A percentile compares a stretch with the other conserved stretches of the same genome.
Conservation (phyloP, 2,888 invertebrate genomes). For the Drosophila falleni region DNA sequence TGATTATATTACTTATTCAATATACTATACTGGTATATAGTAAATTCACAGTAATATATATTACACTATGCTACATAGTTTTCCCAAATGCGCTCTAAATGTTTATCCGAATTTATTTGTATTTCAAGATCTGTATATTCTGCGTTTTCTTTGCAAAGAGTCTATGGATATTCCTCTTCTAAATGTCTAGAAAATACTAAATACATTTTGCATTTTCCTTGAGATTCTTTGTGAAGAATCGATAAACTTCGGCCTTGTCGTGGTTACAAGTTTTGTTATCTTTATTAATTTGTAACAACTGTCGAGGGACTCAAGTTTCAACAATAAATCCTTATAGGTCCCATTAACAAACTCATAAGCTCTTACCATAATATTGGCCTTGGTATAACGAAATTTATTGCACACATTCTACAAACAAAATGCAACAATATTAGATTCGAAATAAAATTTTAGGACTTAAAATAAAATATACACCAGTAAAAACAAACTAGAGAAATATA, state of each 20-base stretch:
- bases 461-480: conserved; percentile 68
- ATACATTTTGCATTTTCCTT: not conserved
- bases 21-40: conserved; percentile 37
- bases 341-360: conserved; percentile 46
- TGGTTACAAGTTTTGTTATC: conserved; percentile 29
- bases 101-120: conserved; percentile 66
- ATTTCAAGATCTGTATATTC: conserved; percentile 25
- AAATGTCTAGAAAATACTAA: not conserved
- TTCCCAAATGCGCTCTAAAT: conserved; percentile 62
- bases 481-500: conserved; percentile 27
- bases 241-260: conserved; percentile 60
- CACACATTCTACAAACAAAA: conserved; percentile 50
- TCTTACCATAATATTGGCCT: conserved; percentile 47
- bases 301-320: conserved; percentile 77
- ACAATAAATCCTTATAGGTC: conserved; percentile 69
- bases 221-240: conserved; percentile 39
- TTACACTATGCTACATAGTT: conserved; percentile 39
- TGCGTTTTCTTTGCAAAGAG: conserved; percentile 13
- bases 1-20: conserved; percentile 45
- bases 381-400: conserved; percentile 47
- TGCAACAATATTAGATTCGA: conserved; percentile 48
- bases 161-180: conserved; percentile 6
- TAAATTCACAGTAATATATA: conserved; percentile 25
- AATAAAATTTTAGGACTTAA: conserved; percentile 69
- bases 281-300: conserved; percentile 58